Base-by-base conservation (phyloP, 2,888 invertebrate species). In the Andrena haemorrhoa region DNA sequence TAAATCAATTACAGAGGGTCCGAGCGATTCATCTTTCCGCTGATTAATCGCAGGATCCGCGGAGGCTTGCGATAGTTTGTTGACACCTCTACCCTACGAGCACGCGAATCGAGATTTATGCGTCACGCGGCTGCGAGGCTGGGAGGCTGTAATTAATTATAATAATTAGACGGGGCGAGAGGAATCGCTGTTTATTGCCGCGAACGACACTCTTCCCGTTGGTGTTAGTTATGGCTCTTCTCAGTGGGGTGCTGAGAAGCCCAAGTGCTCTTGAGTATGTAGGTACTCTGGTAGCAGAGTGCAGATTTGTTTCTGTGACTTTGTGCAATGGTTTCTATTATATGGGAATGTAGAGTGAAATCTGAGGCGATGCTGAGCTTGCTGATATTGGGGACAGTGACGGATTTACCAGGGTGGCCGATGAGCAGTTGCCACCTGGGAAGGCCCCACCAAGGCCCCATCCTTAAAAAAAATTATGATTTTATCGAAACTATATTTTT, bases 91-190 rank as follows among this genome's bases (percentile, higher is more conserved):
- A 33, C 73, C 65, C 73, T 26, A 20, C 26, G 20, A 16, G 20
- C 64, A 35, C 65, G 76, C n/a, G 76, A 65, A 77, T 49, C 26
- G 73, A 72, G 76, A 77, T 77, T 77, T 77, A 77, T 77, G 65
- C 49, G 41, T 58, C 73, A 20, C 58, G 65, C 47, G 73, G 73
- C 20, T 26, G 35, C 26, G 33, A 29, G 73, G 33, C 29, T 49
- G 58, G 65, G 58, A 49, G 64, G 26, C 76, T 26, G 65, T 65
- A 77, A 77, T 77, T 73, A 77, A 77, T 77, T 77, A 65, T 73
- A 77, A 73, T 73, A 77, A 77, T 73, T 77, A 64, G 49, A 65
- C 58, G 64, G 58, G 41, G 6, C 56, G n/a, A 33, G 5, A 41
- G 51, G 26, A n/a, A 7, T 47, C 47, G 41, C 33, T 53, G 29